These are phyloP conservation scores for Psilopsiagon aymara DNA, from an alignment of 2,113 vertebrate species.

Conservation along the genomic window DNA sequence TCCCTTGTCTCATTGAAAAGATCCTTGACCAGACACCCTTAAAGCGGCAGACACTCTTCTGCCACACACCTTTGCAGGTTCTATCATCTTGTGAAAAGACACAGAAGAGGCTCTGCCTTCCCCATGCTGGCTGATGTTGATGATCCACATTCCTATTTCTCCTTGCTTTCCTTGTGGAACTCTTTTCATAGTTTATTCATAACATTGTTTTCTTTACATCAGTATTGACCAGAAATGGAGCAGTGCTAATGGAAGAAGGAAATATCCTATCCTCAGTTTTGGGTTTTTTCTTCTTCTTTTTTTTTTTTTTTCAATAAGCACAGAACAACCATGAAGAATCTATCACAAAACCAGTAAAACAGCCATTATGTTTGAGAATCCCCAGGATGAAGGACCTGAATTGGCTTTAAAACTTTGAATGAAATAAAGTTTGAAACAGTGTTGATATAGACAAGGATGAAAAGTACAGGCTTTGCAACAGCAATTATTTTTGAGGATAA, in stretches of 20 bases:
- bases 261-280: not conserved
- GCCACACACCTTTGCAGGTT: not conserved
- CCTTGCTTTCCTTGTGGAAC: not conserved
- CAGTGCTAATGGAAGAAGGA: not conserved
- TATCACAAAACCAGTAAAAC: not conserved
- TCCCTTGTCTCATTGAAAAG: not conserved
- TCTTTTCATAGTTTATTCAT: not conserved
- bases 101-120: not conserved
- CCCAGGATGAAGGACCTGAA: not conserved
- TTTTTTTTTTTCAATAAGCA: not conserved
- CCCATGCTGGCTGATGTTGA: not conserved
- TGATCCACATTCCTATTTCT: not conserved
- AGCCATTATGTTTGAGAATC: not conserved
- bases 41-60: not conserved
- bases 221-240: not conserved
- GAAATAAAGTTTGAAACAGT: slow-evolving; percentile 35
- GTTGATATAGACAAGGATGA: slow-evolving; percentile 17
- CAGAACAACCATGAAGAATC: not conserved
- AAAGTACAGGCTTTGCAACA: slow-evolving; percentile 31
- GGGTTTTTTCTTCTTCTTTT: too few species aligned
- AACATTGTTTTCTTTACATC: not conserved
- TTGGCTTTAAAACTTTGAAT: slow-evolving; percentile 20
- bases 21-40: not conserved
- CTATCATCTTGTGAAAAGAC: not conserved
- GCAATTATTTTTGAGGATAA: slow-evolving; percentile 67